Base-by-base conservation (phyloP, 2,888 invertebrate species). In the Osedax fenrisi region DNA sequence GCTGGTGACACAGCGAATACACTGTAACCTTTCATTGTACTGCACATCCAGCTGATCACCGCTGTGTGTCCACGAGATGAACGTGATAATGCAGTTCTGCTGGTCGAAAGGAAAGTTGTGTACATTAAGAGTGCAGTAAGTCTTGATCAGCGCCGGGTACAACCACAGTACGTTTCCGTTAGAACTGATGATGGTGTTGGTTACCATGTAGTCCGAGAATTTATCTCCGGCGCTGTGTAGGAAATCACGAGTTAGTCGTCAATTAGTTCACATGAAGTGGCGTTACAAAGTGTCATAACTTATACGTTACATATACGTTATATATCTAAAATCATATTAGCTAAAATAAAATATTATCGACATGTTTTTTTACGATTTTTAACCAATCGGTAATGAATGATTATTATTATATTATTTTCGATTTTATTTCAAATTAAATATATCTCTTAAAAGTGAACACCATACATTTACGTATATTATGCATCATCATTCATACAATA, bases 21-120 rank as follows among this genome's bases (percentile, higher is more conserved):
- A n/a, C 10, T 41, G 5, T 41, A 17, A 41, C 41, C 41, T 41
- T 26, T 70, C 59, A 66, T 78, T 79, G 75, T 78, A 78, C 21
- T 76, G 24, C 2, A 79, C 73, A 69, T 79, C 79, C 62, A 79
- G 82, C 78, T 86, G 85, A 27, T 81, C 81, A 23, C 84, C 84
- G 77, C 85, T 84, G 80, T 86, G 86, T 1, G 86, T 86, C 87
- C 87, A 87, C 3, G 85, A 85, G 64, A 86, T 85, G 77, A 86
- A 87, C 77, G 84, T 84, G 79, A 86, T 82, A 23, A 83, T 81
- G 76, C 86, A 87, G 76, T 81, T 80, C 81, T 86, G 84, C 74
- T 85, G 84, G 79, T 87, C 87, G 77, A 87, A 87, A 0, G 87
- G 87, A 79, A 87, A 87, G 78, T 84, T 86, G 76, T 84, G 84